Base-by-base conservation (phyloP, 2,888 invertebrate genomes). In the Nymphalis polychloros region DNA sequence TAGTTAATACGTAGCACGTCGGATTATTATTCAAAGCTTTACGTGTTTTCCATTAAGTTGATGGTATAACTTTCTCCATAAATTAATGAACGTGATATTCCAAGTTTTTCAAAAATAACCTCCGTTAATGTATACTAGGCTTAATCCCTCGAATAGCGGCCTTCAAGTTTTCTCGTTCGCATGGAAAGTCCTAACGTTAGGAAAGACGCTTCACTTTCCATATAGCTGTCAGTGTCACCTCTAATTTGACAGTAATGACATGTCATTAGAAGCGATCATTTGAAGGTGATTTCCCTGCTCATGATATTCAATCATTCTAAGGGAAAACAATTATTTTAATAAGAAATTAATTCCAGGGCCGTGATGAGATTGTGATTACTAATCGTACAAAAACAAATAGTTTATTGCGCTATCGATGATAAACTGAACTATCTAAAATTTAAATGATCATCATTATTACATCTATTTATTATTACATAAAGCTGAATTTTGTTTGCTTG, bases 181-280 rank as follows among this genome's bases (percentile, higher is more conserved):
- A 67, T 67, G 68, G 68, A 70, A 70, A 68, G 66, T 61, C 59
- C 76, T 75, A 77, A 74, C 74, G 77, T 68, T 76, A 78, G 79
- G 79, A 78, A 81, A 80, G 74, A 73, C 69, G 76, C 76, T 72
- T 76, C 78, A 79, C 81, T 81, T 81, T 81, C 79, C 78, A 78
- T 73, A 72, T 63, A 67, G 71, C 73, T 70, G 72, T 64, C 77
- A 67, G 72, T 69, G 74, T 76, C 75, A 73, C 75, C 72, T 78
- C 77, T 79, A 78, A 81, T 81, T 79, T 77, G 80, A 80, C 78
- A 80, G 78, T 82, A 83, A 83, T 81, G 82, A 79, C 73, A 63
- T 67, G 71, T 71, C 79, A 79, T 82, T 82, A 81, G 73, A 74
- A 50, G 62, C 67, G 65, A 61, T 70, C 70, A 63, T 69, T 66